Conservation (phyloP, 2,797 vertebrate genomes). For the Sitta carolinensis region DNA sequence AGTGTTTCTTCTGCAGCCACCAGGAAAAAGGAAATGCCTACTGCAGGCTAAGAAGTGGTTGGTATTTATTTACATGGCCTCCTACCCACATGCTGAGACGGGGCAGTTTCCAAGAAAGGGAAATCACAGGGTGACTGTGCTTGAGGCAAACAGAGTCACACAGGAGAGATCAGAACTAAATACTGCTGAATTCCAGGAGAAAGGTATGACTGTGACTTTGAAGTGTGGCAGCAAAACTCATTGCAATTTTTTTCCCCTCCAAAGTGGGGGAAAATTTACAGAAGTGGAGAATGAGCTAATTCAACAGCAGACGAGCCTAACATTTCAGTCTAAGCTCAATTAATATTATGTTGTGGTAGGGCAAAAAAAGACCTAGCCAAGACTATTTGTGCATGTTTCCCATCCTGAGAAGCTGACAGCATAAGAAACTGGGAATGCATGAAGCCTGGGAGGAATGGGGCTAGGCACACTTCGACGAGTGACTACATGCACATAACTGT, state of each 20-base stretch:
- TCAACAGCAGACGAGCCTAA: background rate
- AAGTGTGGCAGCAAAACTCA: background rate
- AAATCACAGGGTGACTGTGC: constrained; percentile 31
- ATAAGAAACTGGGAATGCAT: constrained; percentile 11
- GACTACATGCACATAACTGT: constrained; percentile 52
- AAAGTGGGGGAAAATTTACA: background rate
- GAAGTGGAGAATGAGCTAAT: background rate
- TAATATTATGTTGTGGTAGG: background rate
- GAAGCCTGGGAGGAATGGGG: constrained; percentile 62
- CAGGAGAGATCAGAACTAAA: background rate
- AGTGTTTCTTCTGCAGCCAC: constrained; percentile 30
- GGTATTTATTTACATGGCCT: constrained; percentile 49
- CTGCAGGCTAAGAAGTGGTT: constrained; percentile 23
- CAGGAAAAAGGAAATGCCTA: constrained; percentile 38
- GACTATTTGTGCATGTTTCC: background rate
- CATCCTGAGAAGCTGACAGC: background rate
- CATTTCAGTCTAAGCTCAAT: background rate
- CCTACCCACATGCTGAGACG: constrained; percentile 27
- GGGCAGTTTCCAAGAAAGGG: constrained; percentile 1
- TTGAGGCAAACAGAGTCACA: background rate
- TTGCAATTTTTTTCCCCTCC: background rate
- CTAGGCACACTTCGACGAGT: constrained; percentile 46
- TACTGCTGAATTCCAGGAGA: background rate
- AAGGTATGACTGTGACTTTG: background rate
- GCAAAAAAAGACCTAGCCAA: background rate